Base-by-base conservation (phyloP, 2,113 vertebrate species). In the Cryptomyrus ogoouensis region DNA sequence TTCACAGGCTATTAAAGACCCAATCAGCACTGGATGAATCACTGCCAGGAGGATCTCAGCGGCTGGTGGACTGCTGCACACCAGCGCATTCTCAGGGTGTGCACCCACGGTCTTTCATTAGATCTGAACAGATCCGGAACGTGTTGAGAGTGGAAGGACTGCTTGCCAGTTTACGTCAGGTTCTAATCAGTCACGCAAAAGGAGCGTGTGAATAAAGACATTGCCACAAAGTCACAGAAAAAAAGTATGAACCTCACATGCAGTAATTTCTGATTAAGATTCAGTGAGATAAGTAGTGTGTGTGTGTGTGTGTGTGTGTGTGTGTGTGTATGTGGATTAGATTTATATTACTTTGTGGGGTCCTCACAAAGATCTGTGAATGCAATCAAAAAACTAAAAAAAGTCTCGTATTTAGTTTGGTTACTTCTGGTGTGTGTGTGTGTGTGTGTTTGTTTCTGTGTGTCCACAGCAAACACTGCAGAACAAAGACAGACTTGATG, bases 1-100 rank as follows among this genome's bases (percentile, higher is more conserved):
- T 89, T 84, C 89, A 85, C 80, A 42, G 80, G 35, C 53, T 66
- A 66, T 88, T 88, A 88, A 88, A 88, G 53, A 62, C 27, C 53
- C 87, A 88, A 88, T 42, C 52, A 88, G 56, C 24, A 88, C 31
- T 66, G 87, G 53, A 27, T 88, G 53, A 44, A 27, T 66, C 58
- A 66, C 53, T 39, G n/a, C 7, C 27, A 39, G 47, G 50, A 87
- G 44, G 50, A 87, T 12, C 17, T 39, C 85, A 21, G 17, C 50
- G 50, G 85, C 85, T 19, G 85, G 27, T 1, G 7, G 49, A 39
- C 47, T n/a, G 85, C 10, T 1, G 50, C 6, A 27, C 85, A 87
- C 50, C 27, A 21, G 49, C 1, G 9, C 35, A 80, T 13, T 70
- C 27, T 31, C n/a, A 31, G 27, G 9, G 62, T 70, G n/a, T 1